phyloP scores from a whole-genome alignment of 1,140 invertebrate genomes.

The Lycorma delicatula region DNA sequence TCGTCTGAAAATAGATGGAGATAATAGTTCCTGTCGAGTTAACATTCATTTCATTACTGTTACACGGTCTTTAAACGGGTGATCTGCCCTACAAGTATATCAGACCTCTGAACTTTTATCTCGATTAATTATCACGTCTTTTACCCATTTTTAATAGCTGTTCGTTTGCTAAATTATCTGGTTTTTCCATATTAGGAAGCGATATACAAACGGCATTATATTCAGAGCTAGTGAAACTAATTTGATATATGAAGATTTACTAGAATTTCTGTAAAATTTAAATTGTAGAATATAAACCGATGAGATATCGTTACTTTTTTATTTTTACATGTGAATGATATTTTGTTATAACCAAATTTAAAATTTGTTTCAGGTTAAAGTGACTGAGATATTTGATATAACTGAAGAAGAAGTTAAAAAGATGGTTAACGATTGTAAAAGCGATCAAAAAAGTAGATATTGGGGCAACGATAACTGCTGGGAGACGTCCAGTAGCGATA shows the following conservation, averaged over 20 bases:
- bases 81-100: too few relatives aligned
- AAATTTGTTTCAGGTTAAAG: slow-evolving; percentile 48
- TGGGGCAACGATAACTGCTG: slow-evolving; percentile 43
- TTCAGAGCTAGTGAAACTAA: neutral
- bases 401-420: slow-evolving; percentile 51
- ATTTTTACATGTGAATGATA: slow-evolving; percentile 28
- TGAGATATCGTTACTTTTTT: slow-evolving; percentile 6
- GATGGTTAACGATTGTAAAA: too few relatives aligned
- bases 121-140: too few relatives aligned
- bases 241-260: neutral
- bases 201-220: neutral
- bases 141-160: too few relatives aligned
- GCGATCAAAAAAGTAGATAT: slow-evolving; percentile 40
- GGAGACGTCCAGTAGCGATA: slow-evolving; percentile 37
- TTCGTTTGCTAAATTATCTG: too few relatives aligned
- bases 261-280: too few relatives aligned
- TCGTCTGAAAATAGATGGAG: too few relatives aligned
- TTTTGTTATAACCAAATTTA: neutral
- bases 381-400: slow-evolving; percentile 82
- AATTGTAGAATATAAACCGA: neutral
- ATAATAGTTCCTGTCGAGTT: too few relatives aligned
- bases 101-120: too few relatives aligned
- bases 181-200: too few relatives aligned
- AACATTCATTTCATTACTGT: too few relatives aligned
- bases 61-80: too few relatives aligned